Conservation (phyloP, 2,888 invertebrate genomes). For the Hermaeophaga mercurialis region DNA sequence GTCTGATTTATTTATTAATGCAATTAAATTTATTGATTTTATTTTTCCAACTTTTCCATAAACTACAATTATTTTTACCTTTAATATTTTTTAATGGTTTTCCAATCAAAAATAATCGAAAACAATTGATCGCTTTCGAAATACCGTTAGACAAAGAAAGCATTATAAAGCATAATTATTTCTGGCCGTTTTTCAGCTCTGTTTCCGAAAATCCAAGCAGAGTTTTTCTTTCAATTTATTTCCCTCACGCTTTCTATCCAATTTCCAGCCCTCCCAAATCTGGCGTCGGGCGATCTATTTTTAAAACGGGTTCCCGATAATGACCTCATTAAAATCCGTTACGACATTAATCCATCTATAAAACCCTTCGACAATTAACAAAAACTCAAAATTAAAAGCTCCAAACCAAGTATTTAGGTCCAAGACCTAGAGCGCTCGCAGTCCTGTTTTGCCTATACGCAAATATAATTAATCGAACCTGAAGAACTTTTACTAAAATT, state of each 20-base stretch:
- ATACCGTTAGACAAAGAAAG: constrained; percentile 1
- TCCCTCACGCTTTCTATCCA: constrained; percentile 19
- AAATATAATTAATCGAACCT: too few species aligned
- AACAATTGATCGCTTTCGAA: constrained; percentile 7
- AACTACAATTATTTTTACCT: too few species aligned
- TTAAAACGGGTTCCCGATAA: constrained; percentile 22
- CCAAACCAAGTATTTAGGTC: too few species aligned
- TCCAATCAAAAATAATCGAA: background rate
- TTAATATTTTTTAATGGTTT: background rate
- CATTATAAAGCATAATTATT: constrained; percentile 21
- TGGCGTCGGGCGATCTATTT: constrained; percentile 20
- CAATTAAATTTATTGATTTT: too few species aligned
- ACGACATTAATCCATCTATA: constrained; percentile 21
- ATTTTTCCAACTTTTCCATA: too few species aligned
- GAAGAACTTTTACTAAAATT: too few species aligned
- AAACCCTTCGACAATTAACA: constrained; percentile 20
- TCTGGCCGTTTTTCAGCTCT: constrained; percentile 9
- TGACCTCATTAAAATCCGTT: constrained; percentile 30
- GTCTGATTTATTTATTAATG: too few species aligned
- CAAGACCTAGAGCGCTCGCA: too few species aligned
- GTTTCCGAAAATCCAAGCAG: constrained; percentile 16
- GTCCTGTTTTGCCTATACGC: too few species aligned
- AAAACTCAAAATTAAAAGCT: too few species aligned
- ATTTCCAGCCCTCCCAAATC: constrained; percentile 23
- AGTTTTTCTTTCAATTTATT: constrained; percentile 22